Percentiles rank a stretch among this genome's conserved stretches.
Conservation (phyloP, 2,888 invertebrate species). For the Tipula vernalis region DNA sequence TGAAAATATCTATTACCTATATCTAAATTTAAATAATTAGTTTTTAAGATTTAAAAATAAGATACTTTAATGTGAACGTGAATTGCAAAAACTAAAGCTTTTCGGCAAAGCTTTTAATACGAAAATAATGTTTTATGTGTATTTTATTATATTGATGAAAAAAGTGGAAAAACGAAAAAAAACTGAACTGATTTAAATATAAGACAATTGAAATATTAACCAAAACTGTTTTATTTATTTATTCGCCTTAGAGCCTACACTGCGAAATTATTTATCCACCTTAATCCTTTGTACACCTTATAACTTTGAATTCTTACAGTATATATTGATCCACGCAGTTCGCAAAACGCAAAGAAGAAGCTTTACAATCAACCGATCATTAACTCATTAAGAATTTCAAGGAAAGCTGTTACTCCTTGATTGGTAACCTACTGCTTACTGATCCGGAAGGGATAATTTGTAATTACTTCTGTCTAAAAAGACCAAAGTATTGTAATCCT, state of each 20-base stretch:
- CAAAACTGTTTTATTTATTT: neutral
- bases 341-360: no score
- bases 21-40: neutral
- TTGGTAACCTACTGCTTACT: no score
- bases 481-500: no score
- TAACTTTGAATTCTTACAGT: no score
- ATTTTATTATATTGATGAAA: neutral
- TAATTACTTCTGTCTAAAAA: no score
- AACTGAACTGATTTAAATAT: conserved; percentile 4
- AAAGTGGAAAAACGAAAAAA: neutral
- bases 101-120: neutral
- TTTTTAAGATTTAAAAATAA: neutral
- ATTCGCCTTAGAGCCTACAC: neutral
- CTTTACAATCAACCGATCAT: no score
- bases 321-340: no score
- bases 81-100: neutral
- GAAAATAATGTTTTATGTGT: neutral
- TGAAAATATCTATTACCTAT: neutral
- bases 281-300: neutral
- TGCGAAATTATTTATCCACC: neutral
- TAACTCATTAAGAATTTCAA: no score
- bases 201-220: neutral
- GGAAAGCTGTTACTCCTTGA: no score
- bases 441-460: no score
- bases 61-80: neutral